A percentile compares a stretch with the other conserved stretches of the same genome.
Conservation (phyloP, 2,888 invertebrate species). For the Acheta domesticus region DNA sequence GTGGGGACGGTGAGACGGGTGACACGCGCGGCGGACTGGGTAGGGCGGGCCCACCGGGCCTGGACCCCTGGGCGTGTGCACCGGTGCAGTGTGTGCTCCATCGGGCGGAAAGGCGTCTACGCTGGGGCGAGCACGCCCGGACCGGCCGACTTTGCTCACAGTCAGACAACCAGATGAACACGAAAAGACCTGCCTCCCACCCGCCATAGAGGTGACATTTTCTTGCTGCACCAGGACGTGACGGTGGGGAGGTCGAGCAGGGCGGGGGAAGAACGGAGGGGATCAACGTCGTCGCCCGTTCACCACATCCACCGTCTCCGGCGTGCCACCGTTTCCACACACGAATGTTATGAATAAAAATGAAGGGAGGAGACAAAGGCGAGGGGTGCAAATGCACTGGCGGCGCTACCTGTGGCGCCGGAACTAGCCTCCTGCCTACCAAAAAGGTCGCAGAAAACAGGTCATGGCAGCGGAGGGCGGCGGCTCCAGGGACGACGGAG, state of each 20-base stretch:
- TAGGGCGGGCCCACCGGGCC: not conserved
- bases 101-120: not conserved
- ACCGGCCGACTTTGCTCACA: not conserved
- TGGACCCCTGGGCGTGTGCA: not conserved
- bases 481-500: too few species aligned
- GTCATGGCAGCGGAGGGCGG: not conserved
- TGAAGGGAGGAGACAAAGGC: not conserved
- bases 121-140: not conserved
- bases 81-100: not conserved
- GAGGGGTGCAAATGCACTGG: not conserved
- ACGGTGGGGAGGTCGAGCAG: not conserved
- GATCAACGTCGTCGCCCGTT: not conserved
- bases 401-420: not conserved
- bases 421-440: not conserved
- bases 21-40: not conserved
- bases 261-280: not conserved
- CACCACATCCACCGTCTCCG: not conserved
- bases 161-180: not conserved
- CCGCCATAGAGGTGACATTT: not conserved
- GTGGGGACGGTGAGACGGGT: too few species aligned
- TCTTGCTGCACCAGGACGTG: not conserved
- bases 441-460: not conserved
- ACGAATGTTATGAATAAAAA: not conserved
- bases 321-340: not conserved
- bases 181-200: not conserved